phyloP scores from a whole-genome alignment of 2,797 vertebrate genomes.

The Scyliorhinus canicula region DNA sequence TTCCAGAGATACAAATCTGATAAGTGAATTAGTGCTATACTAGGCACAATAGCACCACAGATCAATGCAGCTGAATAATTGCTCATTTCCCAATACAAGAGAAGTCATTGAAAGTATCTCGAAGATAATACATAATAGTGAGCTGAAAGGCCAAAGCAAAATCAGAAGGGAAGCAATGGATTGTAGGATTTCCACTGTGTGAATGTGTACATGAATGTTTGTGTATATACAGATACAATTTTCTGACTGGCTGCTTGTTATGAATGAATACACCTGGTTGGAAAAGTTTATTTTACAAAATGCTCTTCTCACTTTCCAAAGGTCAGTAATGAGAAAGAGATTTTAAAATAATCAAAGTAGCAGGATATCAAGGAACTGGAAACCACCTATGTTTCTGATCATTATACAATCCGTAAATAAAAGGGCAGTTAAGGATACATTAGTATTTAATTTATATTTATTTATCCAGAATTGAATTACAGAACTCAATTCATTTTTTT shows the following conservation, averaged over 20 bases:
- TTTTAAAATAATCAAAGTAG: background rate
- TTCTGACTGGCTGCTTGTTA: constrained; percentile 62
- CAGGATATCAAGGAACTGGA: background rate
- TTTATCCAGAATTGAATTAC: background rate
- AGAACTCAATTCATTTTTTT: background rate
- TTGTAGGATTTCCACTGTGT: constrained; percentile 59
- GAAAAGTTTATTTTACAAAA: background rate
- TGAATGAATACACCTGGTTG: constrained; percentile 60
- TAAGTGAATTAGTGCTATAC: constrained; percentile 67
- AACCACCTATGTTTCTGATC: background rate
- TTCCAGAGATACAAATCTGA: constrained; percentile 64
- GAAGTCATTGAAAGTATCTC: constrained; percentile 63
- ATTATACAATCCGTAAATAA: background rate
- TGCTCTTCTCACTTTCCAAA: background rate
- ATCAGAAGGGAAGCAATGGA: constrained; percentile 51
- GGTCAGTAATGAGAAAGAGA: background rate
- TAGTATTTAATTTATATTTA: background rate
- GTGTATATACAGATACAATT: constrained; percentile 66
- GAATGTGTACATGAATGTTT: constrained; percentile 44
- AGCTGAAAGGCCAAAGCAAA: constrained; percentile 49
- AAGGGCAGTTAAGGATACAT: background rate
- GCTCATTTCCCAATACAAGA: constrained; percentile 71
- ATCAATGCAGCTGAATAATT: constrained; percentile 66
- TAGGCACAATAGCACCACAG: constrained; percentile 61
- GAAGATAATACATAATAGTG: constrained; percentile 63